Evolutionary conservation across 2,113 vertebrate genomes (phyloP), one percentile per base, ranked within the genome.

Genomic region (Oryzias javanicus): DNA sequence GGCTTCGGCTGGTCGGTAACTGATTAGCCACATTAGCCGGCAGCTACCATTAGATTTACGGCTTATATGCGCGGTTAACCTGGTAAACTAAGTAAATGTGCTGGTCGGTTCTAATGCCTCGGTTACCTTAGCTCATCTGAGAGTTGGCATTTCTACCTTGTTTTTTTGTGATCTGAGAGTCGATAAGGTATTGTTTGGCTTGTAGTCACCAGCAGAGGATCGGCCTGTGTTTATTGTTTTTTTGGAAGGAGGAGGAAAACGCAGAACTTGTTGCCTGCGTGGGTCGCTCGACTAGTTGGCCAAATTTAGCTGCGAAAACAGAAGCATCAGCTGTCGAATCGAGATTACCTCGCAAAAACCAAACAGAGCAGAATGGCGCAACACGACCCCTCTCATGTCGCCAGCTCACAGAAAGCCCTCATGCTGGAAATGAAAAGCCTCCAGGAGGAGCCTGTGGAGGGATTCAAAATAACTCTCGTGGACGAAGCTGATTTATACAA

Each of bases 381-480:
- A 56, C 89, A 90, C 78, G 82, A 86, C 60, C 80, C 71, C 55
- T 67, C 87, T 84, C 91, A 89, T 77, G 95, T 97, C 67, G 95
- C 95, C 76, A 97, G 96, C 63, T 98, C 96, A 5, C 95, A 98
- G 84, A 98, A 98, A 79, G 95, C 96, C 41, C 89, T 98, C 61
- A 92, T 98, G 89, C 73, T 97, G 59, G 96, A 98, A 63, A 94
- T 98, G 74, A 98, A 97, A 82, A 94, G 94, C 75, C 94, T 98
- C 27, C 97, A 98, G 82, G 97, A 98, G 80, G 95, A 98, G 71
- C 97, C 95, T 20, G 95, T 98, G 50, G 96, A 98, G 78, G 97
- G 97, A 18, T 98, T 98, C 91, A 95, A 94, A 60, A 97, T 98
- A 80, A 94, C 93, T 63, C 87, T 98, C 84, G 97, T 97, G 79